Base-by-base conservation (phyloP, 2,888 invertebrate species). In the Hymenopus coronatus region DNA sequence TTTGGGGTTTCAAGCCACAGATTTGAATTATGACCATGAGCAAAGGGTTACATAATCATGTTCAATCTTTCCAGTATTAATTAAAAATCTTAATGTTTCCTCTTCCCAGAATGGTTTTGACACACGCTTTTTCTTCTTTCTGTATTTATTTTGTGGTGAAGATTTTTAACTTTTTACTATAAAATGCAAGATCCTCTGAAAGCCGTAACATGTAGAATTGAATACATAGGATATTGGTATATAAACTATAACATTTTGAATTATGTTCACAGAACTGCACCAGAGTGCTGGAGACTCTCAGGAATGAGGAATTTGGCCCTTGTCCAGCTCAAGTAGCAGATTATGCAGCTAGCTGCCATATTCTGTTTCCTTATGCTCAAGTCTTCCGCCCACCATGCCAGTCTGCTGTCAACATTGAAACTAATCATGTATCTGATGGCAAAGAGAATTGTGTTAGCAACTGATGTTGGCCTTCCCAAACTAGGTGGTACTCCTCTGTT, bases 221-320 rank as follows among this genome's bases (percentile, higher is more conserved):
- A 40, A 40, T 40, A 12, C 40, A 40, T 40, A 12, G 40, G 6
- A 12, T 40, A 1, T 40, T 40, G 40, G 12, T 40, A 12, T 40
- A 12, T 12, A 9, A 40, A 40, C 33, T 40, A 12, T 40, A 40
- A 30, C 1, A 40, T 0, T 70, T 70, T 86, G 28, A 14, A 82
- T 84, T 83, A 86, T 88, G 88, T 89, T 93, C 95, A n/a, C 94
- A 97, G 96, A 96, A 95, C 92, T 98, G 98, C 94, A 96, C 96
- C 91, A 96, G 96, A 91, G 96, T 98, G 89, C 94, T 97, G 91
- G 96, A 96, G 91, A 96, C 97, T 91, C 94, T 98, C 92, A 95
- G 95, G 91, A 95, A 95, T 91, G 98, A 97, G 88, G 96, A 97
- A 91, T 97, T 98, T 93, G 98, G 98, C 1, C 93, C 94, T 33